Conservation (phyloP, 2,113 vertebrate genomes). For the Sylvietta virens region DNA sequence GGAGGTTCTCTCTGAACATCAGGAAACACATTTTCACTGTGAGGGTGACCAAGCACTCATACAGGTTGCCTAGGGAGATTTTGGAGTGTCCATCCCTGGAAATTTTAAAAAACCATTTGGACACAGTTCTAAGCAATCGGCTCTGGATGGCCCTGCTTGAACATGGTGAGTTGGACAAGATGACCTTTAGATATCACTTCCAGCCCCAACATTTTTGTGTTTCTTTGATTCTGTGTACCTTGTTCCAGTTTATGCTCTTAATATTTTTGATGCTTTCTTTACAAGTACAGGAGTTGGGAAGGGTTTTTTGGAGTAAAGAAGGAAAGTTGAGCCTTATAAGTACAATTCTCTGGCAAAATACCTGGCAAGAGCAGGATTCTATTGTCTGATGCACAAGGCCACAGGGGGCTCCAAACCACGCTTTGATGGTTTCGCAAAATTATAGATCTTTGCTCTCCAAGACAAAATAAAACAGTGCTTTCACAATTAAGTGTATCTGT, state of each 20-base stretch:
- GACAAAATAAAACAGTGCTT: neutral
- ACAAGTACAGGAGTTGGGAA: neutral
- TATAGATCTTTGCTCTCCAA: neutral
- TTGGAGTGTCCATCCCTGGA: neutral
- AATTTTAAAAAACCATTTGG: neutral
- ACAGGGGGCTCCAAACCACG: neutral
- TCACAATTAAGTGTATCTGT: constrained; percentile 1
- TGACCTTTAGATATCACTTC: neutral
- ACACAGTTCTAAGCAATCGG: fast-evolving
- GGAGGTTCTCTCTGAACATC: neutral
- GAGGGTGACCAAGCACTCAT: neutral
- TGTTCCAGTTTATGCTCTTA: neutral
- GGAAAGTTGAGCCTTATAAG: neutral
- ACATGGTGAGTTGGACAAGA: neutral
- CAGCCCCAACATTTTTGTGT: neutral
- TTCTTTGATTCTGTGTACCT: neutral
- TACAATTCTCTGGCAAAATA: neutral
- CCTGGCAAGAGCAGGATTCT: neutral
- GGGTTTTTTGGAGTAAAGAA: neutral
- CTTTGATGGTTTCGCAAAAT: neutral
- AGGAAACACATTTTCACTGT: neutral
- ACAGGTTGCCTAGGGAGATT: neutral
- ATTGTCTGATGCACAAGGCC: neutral
- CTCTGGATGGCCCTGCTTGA: neutral
- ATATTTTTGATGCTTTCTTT: neutral